Conservation (phyloP, 92 coral and sea anemone genomes). For the Montipora capitata region DNA sequence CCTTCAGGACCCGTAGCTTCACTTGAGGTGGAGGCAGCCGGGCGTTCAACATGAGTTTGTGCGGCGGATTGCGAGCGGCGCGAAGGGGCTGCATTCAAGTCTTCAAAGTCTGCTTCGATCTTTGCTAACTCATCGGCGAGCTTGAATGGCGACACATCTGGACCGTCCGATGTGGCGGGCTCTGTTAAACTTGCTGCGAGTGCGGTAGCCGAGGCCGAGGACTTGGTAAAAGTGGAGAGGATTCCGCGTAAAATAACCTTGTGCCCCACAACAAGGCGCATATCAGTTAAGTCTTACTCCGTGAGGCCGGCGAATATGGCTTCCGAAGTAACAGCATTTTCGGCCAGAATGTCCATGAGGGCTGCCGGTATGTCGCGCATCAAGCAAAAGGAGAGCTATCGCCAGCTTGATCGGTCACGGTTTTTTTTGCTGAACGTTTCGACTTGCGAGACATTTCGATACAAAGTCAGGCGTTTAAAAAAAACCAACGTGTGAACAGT, state of each 20-base stretch:
- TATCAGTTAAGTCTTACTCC: constrained; percentile 8
- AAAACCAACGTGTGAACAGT: constrained; percentile 3
- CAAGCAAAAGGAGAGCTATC: not conserved
- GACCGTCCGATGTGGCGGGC: not conserved
- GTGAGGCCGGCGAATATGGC: constrained; percentile 8
- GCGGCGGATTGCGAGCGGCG: not conserved
- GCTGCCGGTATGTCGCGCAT: not conserved
- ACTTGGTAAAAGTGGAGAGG: not conserved
- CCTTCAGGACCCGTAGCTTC: constrained; percentile 14
- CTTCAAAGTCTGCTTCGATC: constrained; percentile 16
- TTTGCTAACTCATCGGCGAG: constrained; percentile 17
- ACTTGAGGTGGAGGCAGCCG: not conserved
- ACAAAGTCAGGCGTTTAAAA: not conserved
- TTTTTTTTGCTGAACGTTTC: not conserved
- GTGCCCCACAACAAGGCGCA: constrained; percentile 14
- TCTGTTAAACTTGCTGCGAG: not conserved
- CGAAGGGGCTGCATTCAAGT: constrained; percentile 6
- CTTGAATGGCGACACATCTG: constrained; percentile 14
- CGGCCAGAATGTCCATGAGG: not conserved
- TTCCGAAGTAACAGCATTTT: not conserved
- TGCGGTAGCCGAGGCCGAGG: constrained; percentile 2
- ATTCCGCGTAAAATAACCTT: not conserved
- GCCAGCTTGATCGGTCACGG: not conserved
- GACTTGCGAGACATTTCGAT: not conserved
- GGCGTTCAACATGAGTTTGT: constrained; percentile 3